phyloP scores from a whole-genome alignment of 64 coral and sea anemone species.

The Pachyseris speciosa region DNA sequence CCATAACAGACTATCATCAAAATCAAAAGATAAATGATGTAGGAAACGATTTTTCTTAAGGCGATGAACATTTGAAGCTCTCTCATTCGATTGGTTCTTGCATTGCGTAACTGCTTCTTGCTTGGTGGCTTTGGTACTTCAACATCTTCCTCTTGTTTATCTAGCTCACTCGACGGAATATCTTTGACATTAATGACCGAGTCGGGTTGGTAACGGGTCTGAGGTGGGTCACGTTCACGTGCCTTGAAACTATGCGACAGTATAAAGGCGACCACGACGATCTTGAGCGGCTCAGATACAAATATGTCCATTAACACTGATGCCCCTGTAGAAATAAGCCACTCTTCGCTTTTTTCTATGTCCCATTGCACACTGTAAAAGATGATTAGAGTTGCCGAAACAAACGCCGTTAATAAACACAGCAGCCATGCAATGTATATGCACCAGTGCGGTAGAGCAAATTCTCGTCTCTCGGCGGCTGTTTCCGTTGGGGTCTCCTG shows the following conservation, averaged over 20 bases:
- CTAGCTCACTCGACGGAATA: no score
- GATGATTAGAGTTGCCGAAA: constrained; percentile 26
- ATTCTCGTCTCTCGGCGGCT: background rate
- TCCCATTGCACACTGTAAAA: constrained; percentile 59
- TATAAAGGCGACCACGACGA: constrained; percentile 1
- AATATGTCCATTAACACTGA: constrained; percentile 45
- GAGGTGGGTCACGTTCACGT: no score
- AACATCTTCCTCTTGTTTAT: background rate
- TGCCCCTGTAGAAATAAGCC: constrained; percentile 46
- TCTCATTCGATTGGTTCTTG: background rate
- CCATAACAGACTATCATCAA: constrained; percentile 40
- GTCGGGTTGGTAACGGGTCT: no score
- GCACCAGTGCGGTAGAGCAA: constrained; percentile 14
- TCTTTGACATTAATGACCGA: no score
- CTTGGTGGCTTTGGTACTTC: constrained; percentile 30
- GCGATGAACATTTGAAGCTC: background rate
- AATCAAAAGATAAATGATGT: constrained; percentile 20
- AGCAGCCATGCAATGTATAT: constrained; percentile 23
- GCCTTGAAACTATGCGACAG: background rate
- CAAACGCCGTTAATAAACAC: constrained; percentile 6
- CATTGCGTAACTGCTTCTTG: background rate
- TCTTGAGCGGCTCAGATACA: constrained; percentile 12
- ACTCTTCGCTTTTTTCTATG: constrained; percentile 18
- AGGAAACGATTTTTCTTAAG: constrained; percentile 4
- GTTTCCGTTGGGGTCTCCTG: no score